Evolutionary conservation across 2,888 invertebrate species (phyloP).

Genomic region (Scaptomyza reducta): DNA sequence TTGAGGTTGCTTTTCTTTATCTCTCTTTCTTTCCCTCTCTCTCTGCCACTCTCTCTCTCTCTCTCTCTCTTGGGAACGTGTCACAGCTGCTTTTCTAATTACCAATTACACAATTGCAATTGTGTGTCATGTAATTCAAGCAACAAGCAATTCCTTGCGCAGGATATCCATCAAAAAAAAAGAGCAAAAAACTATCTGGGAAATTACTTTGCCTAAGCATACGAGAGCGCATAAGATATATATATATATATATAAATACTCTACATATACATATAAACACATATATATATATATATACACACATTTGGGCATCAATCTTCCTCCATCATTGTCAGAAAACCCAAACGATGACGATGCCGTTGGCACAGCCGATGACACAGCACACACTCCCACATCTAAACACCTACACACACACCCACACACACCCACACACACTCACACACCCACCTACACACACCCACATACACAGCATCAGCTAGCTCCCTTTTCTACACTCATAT

Average conservation of each 20-base stretch:
- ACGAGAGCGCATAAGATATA: slow-evolving; percentile 1
- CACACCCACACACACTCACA: background rate
- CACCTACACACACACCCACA: background rate
- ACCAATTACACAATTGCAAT: slow-evolving; percentile 29
- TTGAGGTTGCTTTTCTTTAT: background rate
- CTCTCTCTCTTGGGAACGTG: background rate
- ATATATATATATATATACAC: background rate
- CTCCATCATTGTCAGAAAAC: slow-evolving; percentile 72
- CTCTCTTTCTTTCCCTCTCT: background rate
- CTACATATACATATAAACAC: background rate
- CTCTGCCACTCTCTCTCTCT: background rate
- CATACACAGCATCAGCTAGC: background rate
- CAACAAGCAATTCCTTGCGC: slow-evolving; percentile 3
- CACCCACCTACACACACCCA: background rate
- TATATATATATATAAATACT: slow-evolving; percentile 12
- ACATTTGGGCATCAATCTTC: slow-evolving; percentile 69
- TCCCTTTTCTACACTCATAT: slow-evolving; percentile 13
- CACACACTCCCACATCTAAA: slow-evolving; percentile 8
- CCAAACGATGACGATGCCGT: slow-evolving; percentile 61
- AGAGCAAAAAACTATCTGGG: slow-evolving; percentile 1
- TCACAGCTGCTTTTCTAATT: slow-evolving; percentile 40
- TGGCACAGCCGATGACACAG: slow-evolving; percentile 55
- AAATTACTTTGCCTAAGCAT: slow-evolving; percentile 29
- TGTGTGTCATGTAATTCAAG: slow-evolving; percentile 36
- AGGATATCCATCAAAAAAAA: slow-evolving; percentile 32